A percentile compares a stretch with the other conserved stretches of the same genome.
Conservation (phyloP, 2,797 vertebrate species). For the Cuniculus paca region DNA sequence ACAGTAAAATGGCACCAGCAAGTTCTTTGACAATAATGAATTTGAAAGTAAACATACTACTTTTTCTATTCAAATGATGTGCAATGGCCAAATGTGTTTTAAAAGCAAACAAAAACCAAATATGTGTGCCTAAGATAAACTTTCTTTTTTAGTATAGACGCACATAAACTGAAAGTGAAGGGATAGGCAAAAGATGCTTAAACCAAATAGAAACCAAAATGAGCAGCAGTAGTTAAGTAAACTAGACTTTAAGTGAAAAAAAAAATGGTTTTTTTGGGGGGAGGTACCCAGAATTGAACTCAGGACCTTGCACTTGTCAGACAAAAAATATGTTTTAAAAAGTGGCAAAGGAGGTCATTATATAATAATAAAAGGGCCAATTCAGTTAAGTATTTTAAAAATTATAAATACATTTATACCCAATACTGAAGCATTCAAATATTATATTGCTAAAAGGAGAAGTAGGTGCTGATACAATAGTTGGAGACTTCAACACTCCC, state of each 20-base stretch:
- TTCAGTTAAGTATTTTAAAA: not conserved
- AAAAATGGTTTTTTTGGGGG: no score
- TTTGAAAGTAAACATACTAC: not conserved
- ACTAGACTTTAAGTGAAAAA: not conserved
- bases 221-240: not conserved
- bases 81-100: not conserved
- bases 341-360: not conserved
- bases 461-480: not conserved
- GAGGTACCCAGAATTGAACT: no score
- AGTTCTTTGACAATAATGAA: not conserved
- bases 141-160: not conserved
- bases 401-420: not conserved
- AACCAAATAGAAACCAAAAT: not conserved
- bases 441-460: not conserved
- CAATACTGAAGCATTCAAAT: no score
- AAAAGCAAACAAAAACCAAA: not conserved
- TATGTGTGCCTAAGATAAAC: not conserved
- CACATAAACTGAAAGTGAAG: not conserved
- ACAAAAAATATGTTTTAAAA: not conserved
- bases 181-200: not conserved
- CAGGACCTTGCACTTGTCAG: no score
- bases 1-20: not conserved
- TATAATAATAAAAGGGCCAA: not conserved
- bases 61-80: not conserved
- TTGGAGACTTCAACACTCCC: not conserved